A percentile compares a stretch with the other conserved stretches of the same genome.
Evolutionary conservation across 1,140 invertebrate species (phyloP).

Genomic region (Megalopta genalis): DNA sequence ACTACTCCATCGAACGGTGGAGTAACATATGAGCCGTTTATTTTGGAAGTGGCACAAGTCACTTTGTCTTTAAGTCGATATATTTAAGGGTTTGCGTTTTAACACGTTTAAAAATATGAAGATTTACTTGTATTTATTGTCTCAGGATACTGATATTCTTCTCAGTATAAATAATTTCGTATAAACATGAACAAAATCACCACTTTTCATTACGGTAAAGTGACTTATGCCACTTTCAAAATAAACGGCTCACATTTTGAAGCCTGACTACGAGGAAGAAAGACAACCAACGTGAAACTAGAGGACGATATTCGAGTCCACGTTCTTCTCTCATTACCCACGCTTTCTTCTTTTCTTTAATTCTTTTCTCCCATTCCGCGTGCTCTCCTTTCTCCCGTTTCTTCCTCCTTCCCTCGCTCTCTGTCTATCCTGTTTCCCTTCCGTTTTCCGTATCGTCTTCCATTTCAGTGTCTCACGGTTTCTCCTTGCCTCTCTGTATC

Average conservation of each 20-base stretch:
- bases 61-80: no score
- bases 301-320: conserved; percentile 63
- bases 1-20: no score
- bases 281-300: conserved; percentile 36
- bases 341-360: conserved; percentile 28
- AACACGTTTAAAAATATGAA: no score
- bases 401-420: background rate
- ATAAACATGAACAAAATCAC: no score
- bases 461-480: conserved; percentile 39
- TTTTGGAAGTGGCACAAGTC: no score
- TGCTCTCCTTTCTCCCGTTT: conserved; percentile 31
- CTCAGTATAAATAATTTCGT: no score
- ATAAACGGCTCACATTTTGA: conserved; percentile 26
- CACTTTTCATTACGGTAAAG: no score
- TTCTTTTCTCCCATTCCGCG: conserved; percentile 39
- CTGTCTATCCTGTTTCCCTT: conserved; percentile 14
- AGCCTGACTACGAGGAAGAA: conserved; percentile 23
- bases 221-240: no score
- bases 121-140: no score
- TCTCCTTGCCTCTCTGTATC: conserved; percentile 39
- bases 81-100: no score
- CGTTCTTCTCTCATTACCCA: conserved; percentile 50
- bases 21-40: no score
- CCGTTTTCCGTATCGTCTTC: conserved; percentile 46
- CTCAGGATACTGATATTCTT: no score